Evolutionary conservation across 2,888 invertebrate genomes (phyloP), one percentile per base, ranked within the genome.

Genomic region (Andrena marginata): DNA sequence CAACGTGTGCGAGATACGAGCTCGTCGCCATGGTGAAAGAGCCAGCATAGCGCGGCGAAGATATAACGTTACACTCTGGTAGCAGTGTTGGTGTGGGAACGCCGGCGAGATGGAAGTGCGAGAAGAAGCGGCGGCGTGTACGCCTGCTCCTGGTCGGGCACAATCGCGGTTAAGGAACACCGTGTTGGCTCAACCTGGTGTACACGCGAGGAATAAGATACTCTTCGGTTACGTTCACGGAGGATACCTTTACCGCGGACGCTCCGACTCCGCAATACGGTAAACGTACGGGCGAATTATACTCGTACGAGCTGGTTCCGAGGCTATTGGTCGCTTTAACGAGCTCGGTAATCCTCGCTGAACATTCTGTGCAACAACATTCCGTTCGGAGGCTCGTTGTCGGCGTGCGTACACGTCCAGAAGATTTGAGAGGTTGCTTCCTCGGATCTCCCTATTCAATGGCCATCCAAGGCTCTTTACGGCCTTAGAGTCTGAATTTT

Each of bases 41-140:
- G 82, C 88, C 88, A 85, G 85, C 80, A 89, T 89, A 79, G 77
- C 83, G 33, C 68, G 77, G 85, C 84, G 79, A 85, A 84, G 88
- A 89, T 92, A 89, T 92, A 92, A 90, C 85, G 87, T 92, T 92
- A 92, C 92, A 91, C 81, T 88, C 79, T 88, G 89, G 87, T 87
- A 89, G 85, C 82, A 81, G 74, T 70, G 76, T 82, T 84, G 87
- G 85, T 92, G 90, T 92, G 92, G 92, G 92, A 92, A 92, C 89
- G 76, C 75, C 65, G 75, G 63, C 65, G 82, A 78, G 87, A 85
- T 88, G 88, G 84, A 82, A 84, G 86, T 80, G 85, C 65, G 75
- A 73, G 82, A 89, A 85, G 89, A 89, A 80, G 77, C 84, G 35
- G 80, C 78, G 70, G 56, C 83, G 62, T 68, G 76, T 77, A 81